phyloP scores from a whole-genome alignment of 2,888 invertebrate genomes.

The Busseola fusca region DNA sequence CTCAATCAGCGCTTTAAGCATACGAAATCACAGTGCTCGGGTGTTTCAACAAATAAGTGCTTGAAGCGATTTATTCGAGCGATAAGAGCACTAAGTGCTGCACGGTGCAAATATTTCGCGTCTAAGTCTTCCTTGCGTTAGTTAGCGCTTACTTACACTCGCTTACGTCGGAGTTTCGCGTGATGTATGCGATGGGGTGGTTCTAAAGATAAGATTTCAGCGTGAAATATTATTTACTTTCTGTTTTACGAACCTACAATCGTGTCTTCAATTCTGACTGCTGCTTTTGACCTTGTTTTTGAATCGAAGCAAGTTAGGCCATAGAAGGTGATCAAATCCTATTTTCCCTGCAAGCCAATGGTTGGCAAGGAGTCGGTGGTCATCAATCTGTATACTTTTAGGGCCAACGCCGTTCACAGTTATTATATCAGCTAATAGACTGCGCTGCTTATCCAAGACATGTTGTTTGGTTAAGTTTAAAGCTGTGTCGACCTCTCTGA shows the following conservation, averaged over 20 bases:
- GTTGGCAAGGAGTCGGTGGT: background rate
- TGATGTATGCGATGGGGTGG: slow-evolving; percentile 57
- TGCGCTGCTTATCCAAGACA: background rate
- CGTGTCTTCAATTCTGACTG: too few relatives aligned
- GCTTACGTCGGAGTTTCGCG: slow-evolving; percentile 64
- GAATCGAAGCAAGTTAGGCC: background rate
- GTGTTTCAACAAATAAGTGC: slow-evolving; percentile 72
- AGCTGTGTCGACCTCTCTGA: background rate
- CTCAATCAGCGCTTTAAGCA: slow-evolving; percentile 67
- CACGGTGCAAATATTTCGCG: slow-evolving; percentile 81
- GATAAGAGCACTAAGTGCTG: slow-evolving; percentile 80
- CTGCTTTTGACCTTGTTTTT: background rate
- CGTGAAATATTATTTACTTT: slow-evolving; percentile 20
- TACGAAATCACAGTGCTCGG: slow-evolving; percentile 63
- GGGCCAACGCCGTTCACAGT: background rate
- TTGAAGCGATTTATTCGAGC: slow-evolving; percentile 71
- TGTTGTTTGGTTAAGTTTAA: background rate
- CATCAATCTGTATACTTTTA: background rate
- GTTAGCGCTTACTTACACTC: slow-evolving; percentile 80
- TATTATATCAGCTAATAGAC: background rate
- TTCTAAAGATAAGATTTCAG: slow-evolving; percentile 29
- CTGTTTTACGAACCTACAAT: background rate
- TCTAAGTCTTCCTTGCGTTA: slow-evolving; percentile 81
- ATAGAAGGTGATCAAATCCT: background rate
- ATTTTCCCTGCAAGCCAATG: background rate